A percentile compares a stretch with the other conserved stretches of the same genome.
These are phyloP conservation scores for Branchellion lobata DNA, from an alignment of 2,888 invertebrate genomes.

Conservation along the genomic window DNA sequence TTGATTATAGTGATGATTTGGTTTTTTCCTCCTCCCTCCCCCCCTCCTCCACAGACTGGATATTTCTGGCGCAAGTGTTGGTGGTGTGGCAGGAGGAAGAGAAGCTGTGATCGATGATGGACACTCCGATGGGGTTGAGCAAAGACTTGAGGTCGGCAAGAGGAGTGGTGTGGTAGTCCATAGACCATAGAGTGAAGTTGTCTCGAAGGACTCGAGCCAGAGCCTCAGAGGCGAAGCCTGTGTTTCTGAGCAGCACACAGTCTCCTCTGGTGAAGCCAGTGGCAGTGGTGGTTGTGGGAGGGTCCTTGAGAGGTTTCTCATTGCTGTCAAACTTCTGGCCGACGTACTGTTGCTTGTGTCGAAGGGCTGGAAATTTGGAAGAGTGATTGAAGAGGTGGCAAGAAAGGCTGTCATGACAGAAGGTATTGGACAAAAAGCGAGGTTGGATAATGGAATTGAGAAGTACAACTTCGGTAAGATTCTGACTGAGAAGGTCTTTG, in stretches of 20 bases:
- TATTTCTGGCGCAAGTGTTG: slow-evolving; percentile 50
- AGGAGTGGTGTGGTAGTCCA: slow-evolving; percentile 53
- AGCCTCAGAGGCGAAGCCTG: slow-evolving; percentile 50
- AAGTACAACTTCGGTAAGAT: slow-evolving; percentile 42
- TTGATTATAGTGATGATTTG: neutral
- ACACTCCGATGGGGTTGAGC: slow-evolving; percentile 51
- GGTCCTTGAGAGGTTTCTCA: slow-evolving; percentile 48
- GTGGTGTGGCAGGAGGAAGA: slow-evolving; percentile 51
- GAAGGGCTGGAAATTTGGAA: slow-evolving; percentile 50
- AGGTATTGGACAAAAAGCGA: slow-evolving; percentile 37
- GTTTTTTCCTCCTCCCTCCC: neutral
- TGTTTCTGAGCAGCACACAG: slow-evolving; percentile 51
- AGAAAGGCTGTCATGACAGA: slow-evolving; percentile 53
- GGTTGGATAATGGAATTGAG: slow-evolving; percentile 50
- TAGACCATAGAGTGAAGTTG: slow-evolving; percentile 52
- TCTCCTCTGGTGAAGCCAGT: slow-evolving; percentile 46
- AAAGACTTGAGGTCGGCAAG: slow-evolving; percentile 52
- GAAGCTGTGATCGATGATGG: slow-evolving; percentile 52
- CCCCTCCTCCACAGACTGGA: slow-evolving; percentile 39
- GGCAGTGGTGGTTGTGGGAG: too few species aligned
- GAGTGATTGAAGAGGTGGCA: slow-evolving; percentile 48
- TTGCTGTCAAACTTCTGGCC: slow-evolving; percentile 52
- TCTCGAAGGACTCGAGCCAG: slow-evolving; percentile 48
- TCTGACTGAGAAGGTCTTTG: slow-evolving; percentile 44
- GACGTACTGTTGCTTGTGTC: slow-evolving; percentile 50